Base-by-base conservation (phyloP, 2,888 invertebrate genomes). In the Hydrotaea diabolus region DNA sequence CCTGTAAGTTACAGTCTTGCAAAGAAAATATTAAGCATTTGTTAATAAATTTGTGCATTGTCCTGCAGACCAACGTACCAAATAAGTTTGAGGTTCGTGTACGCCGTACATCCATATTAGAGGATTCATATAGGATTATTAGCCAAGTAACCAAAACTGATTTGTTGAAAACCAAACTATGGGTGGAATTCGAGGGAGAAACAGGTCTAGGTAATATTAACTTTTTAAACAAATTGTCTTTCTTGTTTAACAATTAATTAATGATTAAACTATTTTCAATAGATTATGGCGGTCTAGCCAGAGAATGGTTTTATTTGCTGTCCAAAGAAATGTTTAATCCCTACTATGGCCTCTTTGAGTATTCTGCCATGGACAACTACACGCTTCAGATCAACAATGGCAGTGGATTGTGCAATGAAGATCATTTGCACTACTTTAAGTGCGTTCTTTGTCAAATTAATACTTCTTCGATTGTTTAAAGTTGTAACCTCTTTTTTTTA, bases 321-420 rank as follows among this genome's bases (percentile, higher is more conserved):
- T 99, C 99, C 0, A 98, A 98, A 93, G 99, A 99, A 94, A 99
- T 99, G 98, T 99, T 99, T 93, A 99, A 99, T 94, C 99, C 99
- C 0, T 99, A 99, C 93, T 99, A 99, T 93, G 99, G 99, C 0
- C 94, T 99, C 77, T 99, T 99, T 93, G 99, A 99, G 93, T 99
- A 99, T 94, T 99, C 99, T 0, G 99, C 99, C 5, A 98, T 98
- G 99, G 99, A 99, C 93, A 99, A 99, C 93, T 99, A 99, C 93
- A 99, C 99, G 21, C 94, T 99, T 76, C 99, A 99, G 95, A 99
- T 99, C 88, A 99, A 99, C 93, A 98, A 99, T 83, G 96, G 97
- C 92, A 99, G 99, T 85, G 99, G 98, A 46, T 94, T 99, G 83
- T 98, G 98, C 93, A 99, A 99, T 92, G 99, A 99, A 93, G 98